A percentile compares a stretch with the other conserved stretches of the same genome.
Evolutionary conservation across 2,797 vertebrate species (phyloP).

Genomic region (Bryconaethiops microstoma): DNA sequence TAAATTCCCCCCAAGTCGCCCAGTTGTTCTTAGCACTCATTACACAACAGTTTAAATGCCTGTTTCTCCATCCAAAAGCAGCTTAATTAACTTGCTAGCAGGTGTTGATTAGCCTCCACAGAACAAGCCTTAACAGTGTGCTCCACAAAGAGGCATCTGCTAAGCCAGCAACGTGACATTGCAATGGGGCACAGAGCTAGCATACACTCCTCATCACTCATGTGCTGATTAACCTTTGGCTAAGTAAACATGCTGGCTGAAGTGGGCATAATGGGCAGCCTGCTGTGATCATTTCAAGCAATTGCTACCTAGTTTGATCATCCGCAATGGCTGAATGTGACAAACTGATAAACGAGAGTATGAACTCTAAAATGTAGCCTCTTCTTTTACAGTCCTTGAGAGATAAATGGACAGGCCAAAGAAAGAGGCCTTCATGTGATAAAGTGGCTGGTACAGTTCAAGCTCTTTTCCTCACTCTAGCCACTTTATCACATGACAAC

Average conservation of each 20-base stretch:
- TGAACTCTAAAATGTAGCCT: background rate
- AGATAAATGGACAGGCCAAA: background rate
- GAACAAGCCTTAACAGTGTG: slow-evolving; percentile 19
- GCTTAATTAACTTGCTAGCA: slow-evolving; percentile 43
- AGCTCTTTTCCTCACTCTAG: background rate
- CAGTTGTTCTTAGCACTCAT: slow-evolving; percentile 25
- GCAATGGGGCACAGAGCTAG: slow-evolving; percentile 3
- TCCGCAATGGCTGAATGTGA: background rate
- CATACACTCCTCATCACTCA: slow-evolving; percentile 40
- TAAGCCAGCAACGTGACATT: slow-evolving; percentile 12
- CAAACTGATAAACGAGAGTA: slow-evolving; percentile 22
- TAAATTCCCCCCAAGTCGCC: slow-evolving; percentile 12
- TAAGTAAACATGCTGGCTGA: slow-evolving; percentile 28
- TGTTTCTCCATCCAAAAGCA: slow-evolving; percentile 21
- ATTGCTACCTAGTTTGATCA: slow-evolving; percentile 11
- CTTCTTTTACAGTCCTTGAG: background rate
- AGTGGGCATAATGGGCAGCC: slow-evolving; percentile 13
- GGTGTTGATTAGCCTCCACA: slow-evolving; percentile 36
- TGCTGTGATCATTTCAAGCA: slow-evolving; percentile 20
- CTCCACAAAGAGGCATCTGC: slow-evolving; percentile 30
- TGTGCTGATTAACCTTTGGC: slow-evolving; percentile 35
- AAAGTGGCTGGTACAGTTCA: background rate
- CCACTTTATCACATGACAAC: background rate
- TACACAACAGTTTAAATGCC: slow-evolving; percentile 27
- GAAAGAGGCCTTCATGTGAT: background rate